These are phyloP conservation scores for Dipodomys ordii DNA, from an alignment of 2,113 vertebrate species.

Conservation along the genomic window DNA sequence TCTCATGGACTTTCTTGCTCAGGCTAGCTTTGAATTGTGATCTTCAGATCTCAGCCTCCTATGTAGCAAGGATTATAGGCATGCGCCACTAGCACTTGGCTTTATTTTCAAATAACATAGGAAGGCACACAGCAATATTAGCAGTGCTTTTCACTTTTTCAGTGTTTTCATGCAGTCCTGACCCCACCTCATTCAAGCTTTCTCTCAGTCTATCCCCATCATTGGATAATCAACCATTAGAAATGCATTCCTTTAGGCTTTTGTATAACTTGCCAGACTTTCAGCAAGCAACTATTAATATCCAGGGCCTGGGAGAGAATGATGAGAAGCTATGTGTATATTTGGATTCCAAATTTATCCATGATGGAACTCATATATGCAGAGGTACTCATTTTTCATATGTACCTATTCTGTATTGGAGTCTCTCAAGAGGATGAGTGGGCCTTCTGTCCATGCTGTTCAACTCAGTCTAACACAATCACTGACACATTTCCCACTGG, in stretches of 20 bases:
- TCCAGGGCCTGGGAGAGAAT: not conserved
- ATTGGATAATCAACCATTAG: not conserved
- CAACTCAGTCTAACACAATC: not conserved
- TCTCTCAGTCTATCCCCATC: not conserved
- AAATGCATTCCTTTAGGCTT: conserved; percentile 17
- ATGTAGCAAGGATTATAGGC: no score
- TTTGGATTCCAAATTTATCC: conserved; percentile 13
- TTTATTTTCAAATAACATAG: not conserved
- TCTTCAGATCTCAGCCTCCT: no score
- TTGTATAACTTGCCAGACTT: conserved; percentile 1
- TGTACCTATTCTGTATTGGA: not conserved
- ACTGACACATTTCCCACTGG: not conserved
- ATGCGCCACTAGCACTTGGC: no score
- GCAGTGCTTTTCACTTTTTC: not conserved
- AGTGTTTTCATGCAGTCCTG: not conserved
- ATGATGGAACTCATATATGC: not conserved
- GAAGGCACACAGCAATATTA: not conserved
- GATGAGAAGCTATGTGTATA: not conserved
- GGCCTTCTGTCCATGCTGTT: not conserved
- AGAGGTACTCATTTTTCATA: not conserved
- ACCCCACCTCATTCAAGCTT: not conserved
- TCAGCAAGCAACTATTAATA: not conserved
- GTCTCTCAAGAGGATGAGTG: not conserved
- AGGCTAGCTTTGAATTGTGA: no score
- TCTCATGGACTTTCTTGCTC: no score